Conservation (phyloP, 2,888 invertebrate genomes). For the Tanytarsus gracilentus region DNA sequence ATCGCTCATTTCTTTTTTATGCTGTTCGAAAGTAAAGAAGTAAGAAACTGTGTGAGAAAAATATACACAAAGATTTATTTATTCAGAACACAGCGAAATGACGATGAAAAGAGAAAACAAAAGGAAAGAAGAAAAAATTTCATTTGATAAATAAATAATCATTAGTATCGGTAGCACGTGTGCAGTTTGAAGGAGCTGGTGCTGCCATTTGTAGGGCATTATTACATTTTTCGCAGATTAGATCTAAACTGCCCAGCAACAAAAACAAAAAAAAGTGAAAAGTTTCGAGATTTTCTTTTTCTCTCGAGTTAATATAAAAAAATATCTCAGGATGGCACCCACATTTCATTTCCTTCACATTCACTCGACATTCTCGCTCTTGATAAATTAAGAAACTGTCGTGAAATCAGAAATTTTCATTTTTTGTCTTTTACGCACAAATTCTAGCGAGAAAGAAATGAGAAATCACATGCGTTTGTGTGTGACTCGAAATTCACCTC, state of each 20-base stretch:
- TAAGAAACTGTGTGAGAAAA: background rate
- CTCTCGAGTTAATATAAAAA: background rate
- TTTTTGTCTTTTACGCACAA: background rate
- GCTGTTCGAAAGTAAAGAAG: background rate
- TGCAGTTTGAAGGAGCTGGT: too few relatives aligned
- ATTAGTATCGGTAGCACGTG: conserved; percentile 3
- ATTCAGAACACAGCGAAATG: too few relatives aligned
- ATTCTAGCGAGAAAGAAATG: too few relatives aligned
- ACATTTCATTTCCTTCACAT: background rate
- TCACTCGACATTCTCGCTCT: background rate
- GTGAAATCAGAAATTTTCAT: conserved; percentile 2
- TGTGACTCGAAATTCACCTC: too few relatives aligned
- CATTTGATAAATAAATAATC: background rate
- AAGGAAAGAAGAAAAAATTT: too few relatives aligned
- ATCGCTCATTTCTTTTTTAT: background rate
- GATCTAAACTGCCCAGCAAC: too few relatives aligned
- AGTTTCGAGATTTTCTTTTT: background rate
- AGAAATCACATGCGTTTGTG: too few relatives aligned
- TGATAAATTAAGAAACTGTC: conserved; percentile 22
- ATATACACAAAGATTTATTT: background rate
- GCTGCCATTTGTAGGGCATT: background rate
- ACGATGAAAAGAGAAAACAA: too few relatives aligned
- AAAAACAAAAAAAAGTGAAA: background rate
- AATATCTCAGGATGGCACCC: background rate
- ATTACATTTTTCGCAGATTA: too few relatives aligned